These are phyloP conservation scores for Scolopax bukidnonensis DNA, from an alignment of 2,797 vertebrate species.

Conservation along the genomic window DNA sequence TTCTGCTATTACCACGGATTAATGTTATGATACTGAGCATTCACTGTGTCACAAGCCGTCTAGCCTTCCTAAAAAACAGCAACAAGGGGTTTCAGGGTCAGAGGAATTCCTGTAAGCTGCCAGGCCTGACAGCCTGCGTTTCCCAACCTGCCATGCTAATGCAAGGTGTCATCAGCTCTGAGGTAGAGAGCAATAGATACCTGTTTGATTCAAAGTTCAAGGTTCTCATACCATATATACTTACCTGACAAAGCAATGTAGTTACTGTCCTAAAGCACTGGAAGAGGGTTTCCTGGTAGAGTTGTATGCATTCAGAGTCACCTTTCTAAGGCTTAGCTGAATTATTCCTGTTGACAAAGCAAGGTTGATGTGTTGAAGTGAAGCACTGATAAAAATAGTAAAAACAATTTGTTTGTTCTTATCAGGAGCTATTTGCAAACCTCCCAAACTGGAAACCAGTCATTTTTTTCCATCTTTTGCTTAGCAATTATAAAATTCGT, in stretches of 20 bases:
- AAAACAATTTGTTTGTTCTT: conserved; percentile 41
- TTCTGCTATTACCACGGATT: not conserved
- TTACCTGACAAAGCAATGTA: not conserved
- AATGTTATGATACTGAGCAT: not conserved
- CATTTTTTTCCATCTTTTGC: not conserved
- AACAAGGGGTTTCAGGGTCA: not conserved
- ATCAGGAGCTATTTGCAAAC: conserved; percentile 53
- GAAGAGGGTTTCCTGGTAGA: not conserved
- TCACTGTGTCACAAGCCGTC: not conserved
- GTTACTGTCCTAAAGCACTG: not conserved
- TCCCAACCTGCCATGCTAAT: not conserved
- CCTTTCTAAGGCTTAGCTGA: conserved; percentile 12
- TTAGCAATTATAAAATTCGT: conserved; percentile 15
- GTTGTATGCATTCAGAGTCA: not conserved
- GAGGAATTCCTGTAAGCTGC: not conserved
- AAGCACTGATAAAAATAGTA: conserved; percentile 24
- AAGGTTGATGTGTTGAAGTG: conserved; percentile 14
- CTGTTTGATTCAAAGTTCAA: conserved; percentile 11
- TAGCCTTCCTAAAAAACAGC: not conserved
- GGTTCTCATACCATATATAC: not conserved
- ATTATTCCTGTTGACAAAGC: conserved; percentile 59
- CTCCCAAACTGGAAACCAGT: not conserved
- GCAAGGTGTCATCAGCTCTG: not conserved
- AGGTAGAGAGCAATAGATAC: not conserved
- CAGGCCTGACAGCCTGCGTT: not conserved